Percentiles rank a stretch among this genome's conserved stretches.
Evolutionary conservation across 2,888 invertebrate genomes (phyloP).

Genomic region (Agrypnus murinus): DNA sequence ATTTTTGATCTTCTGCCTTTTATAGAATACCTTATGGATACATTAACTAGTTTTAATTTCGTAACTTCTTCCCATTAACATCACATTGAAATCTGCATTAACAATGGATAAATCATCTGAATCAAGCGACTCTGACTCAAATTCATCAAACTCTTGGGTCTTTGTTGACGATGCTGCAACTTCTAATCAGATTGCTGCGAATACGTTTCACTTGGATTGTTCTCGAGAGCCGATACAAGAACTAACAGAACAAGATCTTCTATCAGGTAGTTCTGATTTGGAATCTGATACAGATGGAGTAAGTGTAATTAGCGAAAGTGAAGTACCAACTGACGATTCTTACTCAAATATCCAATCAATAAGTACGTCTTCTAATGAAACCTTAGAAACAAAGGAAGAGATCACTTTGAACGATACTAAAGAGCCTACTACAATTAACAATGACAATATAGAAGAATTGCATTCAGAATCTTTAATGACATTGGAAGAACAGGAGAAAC

Average conservation of each 20-base stretch:
- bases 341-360: conserved; percentile 11
- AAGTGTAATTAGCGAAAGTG: conserved; percentile 58
- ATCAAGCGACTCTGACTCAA: conserved; percentile 52
- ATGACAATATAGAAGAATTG: too few relatives aligned
- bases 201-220: conserved; percentile 49
- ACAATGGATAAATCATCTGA: conserved; percentile 42
- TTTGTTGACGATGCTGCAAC: conserved; percentile 42
- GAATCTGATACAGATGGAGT: conserved; percentile 57
- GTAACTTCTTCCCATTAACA: not conserved
- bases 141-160: conserved; percentile 51
- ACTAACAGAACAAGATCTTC: conserved; percentile 46
- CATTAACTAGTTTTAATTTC: conserved; percentile 3
- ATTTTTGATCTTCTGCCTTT: not conserved
- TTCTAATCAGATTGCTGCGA: conserved; percentile 14
- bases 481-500: not conserved
- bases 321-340: conserved; percentile 34
- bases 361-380: too few relatives aligned
- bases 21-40: conserved; percentile 37
- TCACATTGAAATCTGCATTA: not conserved
- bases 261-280: conserved; percentile 41
- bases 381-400: too few relatives aligned
- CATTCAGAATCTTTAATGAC: not conserved
- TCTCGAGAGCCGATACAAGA: conserved; percentile 48
- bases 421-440: too few relatives aligned
- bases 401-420: too few relatives aligned